Evolutionary conservation across 2,888 invertebrate species (phyloP).

Genomic region (Tachina lurida): DNA sequence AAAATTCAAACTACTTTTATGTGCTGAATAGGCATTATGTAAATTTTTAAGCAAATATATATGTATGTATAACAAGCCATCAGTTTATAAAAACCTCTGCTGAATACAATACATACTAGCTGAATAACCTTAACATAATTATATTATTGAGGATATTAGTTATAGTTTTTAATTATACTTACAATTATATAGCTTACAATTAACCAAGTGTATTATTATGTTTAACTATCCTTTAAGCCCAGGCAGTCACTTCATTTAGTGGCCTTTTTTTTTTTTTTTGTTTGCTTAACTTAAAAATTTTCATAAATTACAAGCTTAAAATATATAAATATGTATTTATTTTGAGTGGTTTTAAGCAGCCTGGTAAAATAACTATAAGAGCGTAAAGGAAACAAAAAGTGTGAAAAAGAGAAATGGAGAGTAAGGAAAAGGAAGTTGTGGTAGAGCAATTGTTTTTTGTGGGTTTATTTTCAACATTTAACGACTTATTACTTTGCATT

Average conservation of each 20-base stretch:
- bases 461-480: neutral
- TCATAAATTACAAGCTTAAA: slow-evolving; percentile 32
- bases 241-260: no score
- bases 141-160: neutral
- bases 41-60: neutral
- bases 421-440: no score
- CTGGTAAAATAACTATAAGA: no score
- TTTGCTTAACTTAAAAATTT: neutral
- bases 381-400: no score
- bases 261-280: neutral
- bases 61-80: neutral
- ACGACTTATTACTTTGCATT: neutral
- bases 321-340: slow-evolving; percentile 3
- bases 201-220: no score
- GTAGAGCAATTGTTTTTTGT: neutral
- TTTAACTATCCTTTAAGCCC: no score
- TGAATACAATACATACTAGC: neutral
- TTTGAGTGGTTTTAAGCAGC: slow-evolving; percentile 4
- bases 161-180: neutral
- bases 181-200: no score
- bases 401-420: neutral
- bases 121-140: neutral
- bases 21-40: neutral
- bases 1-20: neutral
- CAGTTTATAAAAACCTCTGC: neutral